Base-by-base conservation (phyloP, 2,888 invertebrate genomes). In the Notodonta ziczac region DNA sequence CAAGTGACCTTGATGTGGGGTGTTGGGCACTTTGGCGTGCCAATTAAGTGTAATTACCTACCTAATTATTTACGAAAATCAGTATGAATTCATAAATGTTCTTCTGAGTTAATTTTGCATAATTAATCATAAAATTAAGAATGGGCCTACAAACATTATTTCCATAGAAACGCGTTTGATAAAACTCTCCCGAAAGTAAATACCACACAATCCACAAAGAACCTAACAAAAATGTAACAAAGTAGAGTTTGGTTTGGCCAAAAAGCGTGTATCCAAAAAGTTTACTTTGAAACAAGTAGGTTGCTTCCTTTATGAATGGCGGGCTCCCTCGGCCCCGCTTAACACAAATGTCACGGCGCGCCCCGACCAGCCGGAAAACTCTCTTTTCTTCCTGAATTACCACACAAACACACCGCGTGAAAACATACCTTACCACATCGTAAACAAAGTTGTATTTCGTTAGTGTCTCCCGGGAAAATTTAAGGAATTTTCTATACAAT, bases 331-430 rank as follows among this genome's bases (percentile, higher is more conserved):
- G 83, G 83, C 84, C 85, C 84, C 88, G 90, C 88, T 92, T 92
- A 92, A 91, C 92, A 91, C 91, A 89, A 93, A 93, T 93, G 93
- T 92, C 92, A 91, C 92, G 91, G 85, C 88, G 85, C 88, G 85
- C 87, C 86, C 85, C 90, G 89, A 81, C 91, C 88, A 86, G 87
- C 88, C 90, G 92, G 93, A 90, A 93, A 93, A 93, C 91, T 90
- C 93, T 93, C 92, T 91, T 93, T 93, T 93, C 93, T 93, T 91
- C 90, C 90, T 89, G 88, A 89, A 91, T 87, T 88, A 88, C 85
- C 81, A 79, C 77, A 76, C 72, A 70, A 76, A 72, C 66, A 63
- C 61, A 59, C 59, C 83, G 80, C 56, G 57, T 71, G 13, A 86
- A 82, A 80, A 74, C 68, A 76, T 68, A 82, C 87, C 76, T 66